These are phyloP conservation scores for Heterotis niloticus DNA, from an alignment of 2,113 vertebrate species.

Conservation along the genomic window DNA sequence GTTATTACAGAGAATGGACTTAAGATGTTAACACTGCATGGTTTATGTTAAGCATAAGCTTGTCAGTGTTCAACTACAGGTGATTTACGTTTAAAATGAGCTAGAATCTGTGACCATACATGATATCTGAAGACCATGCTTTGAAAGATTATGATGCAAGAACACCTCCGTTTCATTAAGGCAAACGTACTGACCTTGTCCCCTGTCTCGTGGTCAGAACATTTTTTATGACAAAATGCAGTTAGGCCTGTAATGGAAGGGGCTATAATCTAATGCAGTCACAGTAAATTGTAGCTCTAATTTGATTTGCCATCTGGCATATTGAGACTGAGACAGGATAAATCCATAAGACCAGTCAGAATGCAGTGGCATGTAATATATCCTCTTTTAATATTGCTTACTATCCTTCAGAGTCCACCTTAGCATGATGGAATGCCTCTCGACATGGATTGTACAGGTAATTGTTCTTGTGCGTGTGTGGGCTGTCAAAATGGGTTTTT, in stretches of 20 bases:
- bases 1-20: too few relatives aligned
- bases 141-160: not conserved
- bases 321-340: not conserved
- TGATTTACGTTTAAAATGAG: too few relatives aligned
- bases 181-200: conserved; percentile 17
- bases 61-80: too few relatives aligned
- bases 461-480: not conserved
- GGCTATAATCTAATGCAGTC: conserved; percentile 16
- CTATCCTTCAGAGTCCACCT: not conserved
- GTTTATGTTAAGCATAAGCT: too few relatives aligned
- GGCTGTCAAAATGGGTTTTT: not conserved
- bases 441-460: not conserved
- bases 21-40: too few relatives aligned
- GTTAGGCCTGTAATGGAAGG: conserved; percentile 19
- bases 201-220: not conserved
- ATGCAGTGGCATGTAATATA: not conserved
- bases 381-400: conserved; percentile 1
- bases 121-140: not conserved
- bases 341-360: conserved; percentile 3
- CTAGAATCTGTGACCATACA: not conserved
- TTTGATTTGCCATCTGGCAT: conserved; percentile 26
- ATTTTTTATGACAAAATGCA: conserved; percentile 18
- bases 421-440: not conserved
- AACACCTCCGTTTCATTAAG: not conserved
- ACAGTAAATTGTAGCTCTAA: conserved; percentile 17